These are phyloP conservation scores for Acropternis orthonyx DNA, from an alignment of 2,797 vertebrate species.

Conservation along the genomic window DNA sequence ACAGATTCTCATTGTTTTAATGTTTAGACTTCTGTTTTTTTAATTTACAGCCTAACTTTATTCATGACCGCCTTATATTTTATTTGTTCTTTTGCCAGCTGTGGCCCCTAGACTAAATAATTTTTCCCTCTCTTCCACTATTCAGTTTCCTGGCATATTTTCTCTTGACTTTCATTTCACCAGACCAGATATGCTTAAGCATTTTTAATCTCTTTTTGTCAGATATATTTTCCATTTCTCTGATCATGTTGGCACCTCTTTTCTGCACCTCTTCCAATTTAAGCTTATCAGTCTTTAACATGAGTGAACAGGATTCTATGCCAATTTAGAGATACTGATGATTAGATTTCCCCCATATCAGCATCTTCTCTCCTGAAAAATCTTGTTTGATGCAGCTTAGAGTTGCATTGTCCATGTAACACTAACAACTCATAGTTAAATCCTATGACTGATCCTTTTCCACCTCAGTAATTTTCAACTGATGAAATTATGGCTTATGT, in stretches of 20 bases:
- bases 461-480: background rate
- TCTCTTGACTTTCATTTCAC: background rate
- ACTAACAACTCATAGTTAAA: background rate
- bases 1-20: background rate
- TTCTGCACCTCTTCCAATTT: slow-evolving; percentile 22
- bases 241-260: slow-evolving; percentile 26
- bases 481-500: background rate
- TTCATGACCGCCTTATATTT: background rate
- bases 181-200: background rate
- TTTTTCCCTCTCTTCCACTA: background rate
- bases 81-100: background rate
- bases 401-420: background rate
- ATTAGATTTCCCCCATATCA: background rate
- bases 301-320: slow-evolving; percentile 8
- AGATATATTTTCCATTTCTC: slow-evolving; percentile 44
- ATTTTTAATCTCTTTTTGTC: slow-evolving; percentile 29
- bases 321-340: background rate
- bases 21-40: background rate
- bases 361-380: slow-evolving; percentile 8
- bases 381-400: background rate
- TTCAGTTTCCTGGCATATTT: slow-evolving; percentile 14
- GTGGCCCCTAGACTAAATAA: background rate
- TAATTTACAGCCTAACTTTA: background rate
- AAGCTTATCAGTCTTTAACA: slow-evolving; percentile 34
- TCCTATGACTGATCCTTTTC: slow-evolving; percentile 2